Evolutionary conservation across 2,888 invertebrate species (phyloP).

Genomic region (Tenodera sinensis): DNA sequence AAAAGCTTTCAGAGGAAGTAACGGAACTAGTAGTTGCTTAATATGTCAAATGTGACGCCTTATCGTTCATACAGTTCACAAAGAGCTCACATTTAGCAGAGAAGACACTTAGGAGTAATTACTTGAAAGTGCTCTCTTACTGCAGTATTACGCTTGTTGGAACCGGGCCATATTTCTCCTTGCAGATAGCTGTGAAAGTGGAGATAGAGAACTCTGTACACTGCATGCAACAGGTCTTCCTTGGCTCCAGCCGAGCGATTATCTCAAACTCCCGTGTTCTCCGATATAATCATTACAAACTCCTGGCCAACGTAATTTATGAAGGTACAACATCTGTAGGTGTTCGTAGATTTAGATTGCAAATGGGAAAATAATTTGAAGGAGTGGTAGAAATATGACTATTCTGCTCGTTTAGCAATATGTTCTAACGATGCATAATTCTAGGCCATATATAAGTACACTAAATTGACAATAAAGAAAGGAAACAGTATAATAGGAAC

Average conservation of each 20-base stretch:
- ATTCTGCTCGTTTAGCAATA: no score
- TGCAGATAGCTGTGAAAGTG: neutral
- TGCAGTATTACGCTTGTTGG: slow-evolving; percentile 13
- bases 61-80: neutral
- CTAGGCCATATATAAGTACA: no score
- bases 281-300: neutral
- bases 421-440: no score
- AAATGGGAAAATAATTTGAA: no score
- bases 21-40: neutral
- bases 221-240: neutral
- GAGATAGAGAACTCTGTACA: neutral
- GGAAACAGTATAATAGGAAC: no score
- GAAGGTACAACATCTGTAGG: no score
- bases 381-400: no score
- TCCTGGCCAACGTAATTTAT: neutral
- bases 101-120: neutral
- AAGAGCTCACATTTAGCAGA: neutral
- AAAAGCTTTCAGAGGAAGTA: neutral
- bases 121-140: neutral
- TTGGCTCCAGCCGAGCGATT: neutral
- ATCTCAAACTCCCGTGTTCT: neutral
- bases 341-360: no score
- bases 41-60: neutral
- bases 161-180: neutral
- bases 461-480: no score